Evolutionary conservation across 2,797 vertebrate species (phyloP).

Genomic region (Tokudaia muenninki): DNA sequence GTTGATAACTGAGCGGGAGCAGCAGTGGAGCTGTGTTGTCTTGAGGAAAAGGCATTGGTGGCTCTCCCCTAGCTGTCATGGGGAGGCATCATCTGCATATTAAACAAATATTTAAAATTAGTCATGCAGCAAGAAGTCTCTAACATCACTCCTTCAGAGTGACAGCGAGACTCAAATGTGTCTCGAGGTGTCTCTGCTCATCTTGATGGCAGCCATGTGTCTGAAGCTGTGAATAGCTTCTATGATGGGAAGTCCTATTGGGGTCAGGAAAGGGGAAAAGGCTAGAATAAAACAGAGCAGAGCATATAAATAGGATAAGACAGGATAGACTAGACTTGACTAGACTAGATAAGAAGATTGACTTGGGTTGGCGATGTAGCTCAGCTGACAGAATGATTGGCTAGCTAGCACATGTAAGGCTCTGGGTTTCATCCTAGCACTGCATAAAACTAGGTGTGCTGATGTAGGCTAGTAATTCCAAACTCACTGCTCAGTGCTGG

Average conservation of each 20-base stretch:
- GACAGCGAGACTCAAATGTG: constrained; percentile 21
- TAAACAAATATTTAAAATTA: constrained; percentile 83
- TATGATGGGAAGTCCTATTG: background rate
- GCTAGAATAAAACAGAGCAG: background rate
- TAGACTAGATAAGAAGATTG: background rate
- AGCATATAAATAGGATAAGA: background rate
- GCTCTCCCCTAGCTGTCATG: constrained; percentile 69
- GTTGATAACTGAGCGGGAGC: constrained; percentile 18
- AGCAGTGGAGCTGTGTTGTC: background rate
- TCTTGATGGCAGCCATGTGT: background rate
- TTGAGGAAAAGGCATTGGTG: constrained; percentile 63
- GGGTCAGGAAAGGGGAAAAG: background rate
- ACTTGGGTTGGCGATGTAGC: background rate
- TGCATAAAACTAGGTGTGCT: background rate
- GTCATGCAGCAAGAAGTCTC: constrained; percentile 67
- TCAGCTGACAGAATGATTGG: background rate
- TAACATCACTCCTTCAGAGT: constrained; percentile 61
- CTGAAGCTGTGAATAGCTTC: background rate
- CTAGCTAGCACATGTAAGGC: background rate
- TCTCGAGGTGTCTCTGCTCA: constrained; percentile 33
- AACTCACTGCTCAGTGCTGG: background rate
- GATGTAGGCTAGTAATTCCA: background rate
- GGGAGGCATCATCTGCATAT: constrained; percentile 79
- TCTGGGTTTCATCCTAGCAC: background rate
- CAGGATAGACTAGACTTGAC: background rate